Evolutionary conservation across 2,888 invertebrate species (phyloP).

Genomic region (Cosmopolites sordidus): DNA sequence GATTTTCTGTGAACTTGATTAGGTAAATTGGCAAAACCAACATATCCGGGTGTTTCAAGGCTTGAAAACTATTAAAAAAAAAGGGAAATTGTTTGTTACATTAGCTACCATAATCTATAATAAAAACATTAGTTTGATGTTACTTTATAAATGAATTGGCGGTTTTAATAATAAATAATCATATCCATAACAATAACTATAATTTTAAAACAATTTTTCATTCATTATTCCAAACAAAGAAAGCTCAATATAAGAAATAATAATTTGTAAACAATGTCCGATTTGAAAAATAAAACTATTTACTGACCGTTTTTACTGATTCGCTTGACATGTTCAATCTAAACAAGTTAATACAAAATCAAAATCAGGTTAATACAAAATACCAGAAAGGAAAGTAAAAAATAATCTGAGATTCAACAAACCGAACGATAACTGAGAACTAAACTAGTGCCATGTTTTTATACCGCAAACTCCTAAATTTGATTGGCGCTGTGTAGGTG

Average conservation of each 20-base stretch:
- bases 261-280: not conserved
- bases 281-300: not conserved
- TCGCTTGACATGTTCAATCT: conserved; percentile 54
- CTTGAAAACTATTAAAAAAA: conserved; percentile 66
- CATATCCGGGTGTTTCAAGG: conserved; percentile 82
- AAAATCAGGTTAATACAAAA: conserved; percentile 9
- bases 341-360: not conserved
- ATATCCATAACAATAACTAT: no score
- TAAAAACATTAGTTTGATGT: no score
- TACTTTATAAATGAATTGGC: no score
- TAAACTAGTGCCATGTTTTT: conserved; percentile 19
- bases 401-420: not conserved
- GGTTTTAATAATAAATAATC: no score
- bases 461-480: conserved; percentile 10
- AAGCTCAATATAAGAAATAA: conserved; percentile 8
- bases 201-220: no score
- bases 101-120: not conserved
- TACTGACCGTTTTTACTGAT: conserved; percentile 57
- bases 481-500: conserved; percentile 19
- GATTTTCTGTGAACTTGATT: conserved; percentile 97
- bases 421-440: conserved; percentile 8
- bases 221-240: no score
- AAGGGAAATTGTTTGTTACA: conserved; percentile 1
- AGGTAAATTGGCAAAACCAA: conserved; percentile 91
- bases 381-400: conserved; percentile 4